These are phyloP conservation scores for Diaphora mendica DNA, from an alignment of 2,888 invertebrate species.

Conservation along the genomic window DNA sequence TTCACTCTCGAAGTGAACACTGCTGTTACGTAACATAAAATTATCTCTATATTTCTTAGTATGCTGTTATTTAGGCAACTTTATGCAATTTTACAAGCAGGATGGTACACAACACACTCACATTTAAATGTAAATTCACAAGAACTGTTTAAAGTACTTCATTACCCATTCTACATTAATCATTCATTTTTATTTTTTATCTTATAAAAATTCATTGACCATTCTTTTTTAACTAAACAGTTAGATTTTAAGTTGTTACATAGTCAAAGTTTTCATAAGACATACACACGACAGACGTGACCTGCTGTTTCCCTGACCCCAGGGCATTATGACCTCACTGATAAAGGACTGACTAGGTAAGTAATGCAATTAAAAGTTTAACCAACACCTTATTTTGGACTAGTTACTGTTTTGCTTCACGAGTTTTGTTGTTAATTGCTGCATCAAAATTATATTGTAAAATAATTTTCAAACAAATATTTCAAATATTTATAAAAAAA, in stretches of 20 bases:
- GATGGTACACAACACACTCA: slow-evolving; percentile 36
- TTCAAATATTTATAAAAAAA: too few species aligned
- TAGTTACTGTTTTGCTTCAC: slow-evolving; percentile 20
- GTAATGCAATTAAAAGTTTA: slow-evolving; percentile 34
- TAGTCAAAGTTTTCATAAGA: slow-evolving; percentile 1
- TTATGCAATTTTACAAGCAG: slow-evolving; percentile 63
- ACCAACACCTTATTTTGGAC: slow-evolving; percentile 24
- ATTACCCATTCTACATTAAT: slow-evolving; percentile 25
- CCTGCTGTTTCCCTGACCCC: slow-evolving; percentile 3
- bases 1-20: slow-evolving; percentile 61
- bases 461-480: neutral
- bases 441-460: neutral
- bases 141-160: slow-evolving; percentile 32
- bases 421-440: slow-evolving; percentile 25
- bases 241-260: neutral
- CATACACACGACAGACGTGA: too few species aligned
- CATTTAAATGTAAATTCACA: slow-evolving; percentile 32
- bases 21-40: slow-evolving; percentile 69
- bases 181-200: neutral
- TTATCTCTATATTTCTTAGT: slow-evolving; percentile 59
- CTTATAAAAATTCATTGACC: slow-evolving; percentile 6
- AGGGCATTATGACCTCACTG: slow-evolving; percentile 47
- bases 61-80: slow-evolving; percentile 57
- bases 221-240: slow-evolving; percentile 19
- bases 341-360: slow-evolving; percentile 46